Evolutionary conservation across 1,140 invertebrate genomes (phyloP).

Genomic region (Ceratitis capitata): DNA sequence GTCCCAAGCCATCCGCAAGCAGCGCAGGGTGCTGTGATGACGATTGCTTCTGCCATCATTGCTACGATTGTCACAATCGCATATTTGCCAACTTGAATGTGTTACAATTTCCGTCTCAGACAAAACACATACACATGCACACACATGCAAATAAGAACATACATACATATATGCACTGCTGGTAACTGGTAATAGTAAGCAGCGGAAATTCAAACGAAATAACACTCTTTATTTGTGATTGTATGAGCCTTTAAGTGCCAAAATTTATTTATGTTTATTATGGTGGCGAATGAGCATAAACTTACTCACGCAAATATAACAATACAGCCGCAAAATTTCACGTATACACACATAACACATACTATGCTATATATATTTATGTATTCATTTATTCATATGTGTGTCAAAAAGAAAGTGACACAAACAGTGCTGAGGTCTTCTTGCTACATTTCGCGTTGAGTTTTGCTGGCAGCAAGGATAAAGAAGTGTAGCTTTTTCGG

Average conservation of each 20-base stretch:
- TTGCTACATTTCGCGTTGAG: too few species aligned
- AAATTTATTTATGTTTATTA: conserved; percentile 39
- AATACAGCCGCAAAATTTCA: not conserved
- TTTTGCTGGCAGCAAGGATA: not conserved
- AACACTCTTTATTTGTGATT: conserved; percentile 25
- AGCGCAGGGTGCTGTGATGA: not conserved
- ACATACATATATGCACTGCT: not conserved
- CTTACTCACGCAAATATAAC: not conserved
- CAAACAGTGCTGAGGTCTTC: not conserved
- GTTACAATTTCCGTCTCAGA: conserved; percentile 1
- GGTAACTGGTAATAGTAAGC: not conserved
- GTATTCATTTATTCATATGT: not conserved
- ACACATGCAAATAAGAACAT: not conserved
- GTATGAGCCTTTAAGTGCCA: conserved; percentile 24
- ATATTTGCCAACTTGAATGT: not conserved
- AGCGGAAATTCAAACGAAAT: conserved; percentile 38
- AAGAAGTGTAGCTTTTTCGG: not conserved
- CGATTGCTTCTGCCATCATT: not conserved
- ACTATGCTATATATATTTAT: not conserved
- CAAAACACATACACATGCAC: not conserved
- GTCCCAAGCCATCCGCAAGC: not conserved
- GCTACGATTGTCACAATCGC: not conserved
- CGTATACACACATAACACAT: not conserved
- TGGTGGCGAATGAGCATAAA: conserved; percentile 8
- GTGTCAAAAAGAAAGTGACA: not conserved